A percentile compares a stretch with the other conserved stretches of the same genome.
These are phyloP conservation scores for Geodia barretti DNA, from an alignment of 37 sponge, comb jelly and placozoan genomes.

Conservation along the genomic window DNA sequence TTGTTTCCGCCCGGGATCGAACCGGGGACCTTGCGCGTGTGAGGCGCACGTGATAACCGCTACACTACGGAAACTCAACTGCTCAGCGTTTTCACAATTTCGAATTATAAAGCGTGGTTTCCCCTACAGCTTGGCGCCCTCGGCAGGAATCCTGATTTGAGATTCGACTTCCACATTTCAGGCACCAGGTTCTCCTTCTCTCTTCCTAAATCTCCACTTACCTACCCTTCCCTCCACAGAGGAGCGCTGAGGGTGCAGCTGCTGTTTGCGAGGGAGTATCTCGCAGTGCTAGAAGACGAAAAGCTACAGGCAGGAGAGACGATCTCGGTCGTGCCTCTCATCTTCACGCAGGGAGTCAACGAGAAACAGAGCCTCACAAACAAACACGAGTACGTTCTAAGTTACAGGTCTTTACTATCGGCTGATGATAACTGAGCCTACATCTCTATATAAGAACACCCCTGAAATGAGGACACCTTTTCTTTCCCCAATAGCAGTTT, in stretches of 20 bases:
- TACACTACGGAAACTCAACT: constrained; percentile 65
- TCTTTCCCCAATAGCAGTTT: too few species aligned
- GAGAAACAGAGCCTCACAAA: constrained; percentile 58
- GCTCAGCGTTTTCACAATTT: background rate
- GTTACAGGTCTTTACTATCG: too few species aligned
- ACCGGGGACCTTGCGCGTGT: constrained; percentile 82
- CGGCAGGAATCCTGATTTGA: background rate
- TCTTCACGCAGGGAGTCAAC: constrained; percentile 76
- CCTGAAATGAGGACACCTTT: too few species aligned
- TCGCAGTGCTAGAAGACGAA: constrained; percentile 33
- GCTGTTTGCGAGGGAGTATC: constrained; percentile 27
- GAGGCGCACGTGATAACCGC: constrained; percentile 83
- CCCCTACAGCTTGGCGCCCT: constrained; percentile 23
- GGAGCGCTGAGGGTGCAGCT: constrained; percentile 52
- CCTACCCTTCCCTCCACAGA: constrained; percentile 19
- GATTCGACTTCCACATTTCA: constrained; percentile 47
- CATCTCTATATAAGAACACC: too few species aligned
- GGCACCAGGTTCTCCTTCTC: constrained; percentile 62
- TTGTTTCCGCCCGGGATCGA: constrained; percentile 72
- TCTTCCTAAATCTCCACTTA: too few species aligned
- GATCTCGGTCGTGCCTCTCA: constrained; percentile 62
- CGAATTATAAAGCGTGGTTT: constrained; percentile 5
- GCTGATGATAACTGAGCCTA: too few species aligned
- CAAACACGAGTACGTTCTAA: constrained; percentile 47
- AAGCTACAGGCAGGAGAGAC: constrained; percentile 20